Evolutionary conservation across 2,113 vertebrate species (phyloP), one percentile per base, ranked within the genome.

Genomic region (Gambusia affinis): DNA sequence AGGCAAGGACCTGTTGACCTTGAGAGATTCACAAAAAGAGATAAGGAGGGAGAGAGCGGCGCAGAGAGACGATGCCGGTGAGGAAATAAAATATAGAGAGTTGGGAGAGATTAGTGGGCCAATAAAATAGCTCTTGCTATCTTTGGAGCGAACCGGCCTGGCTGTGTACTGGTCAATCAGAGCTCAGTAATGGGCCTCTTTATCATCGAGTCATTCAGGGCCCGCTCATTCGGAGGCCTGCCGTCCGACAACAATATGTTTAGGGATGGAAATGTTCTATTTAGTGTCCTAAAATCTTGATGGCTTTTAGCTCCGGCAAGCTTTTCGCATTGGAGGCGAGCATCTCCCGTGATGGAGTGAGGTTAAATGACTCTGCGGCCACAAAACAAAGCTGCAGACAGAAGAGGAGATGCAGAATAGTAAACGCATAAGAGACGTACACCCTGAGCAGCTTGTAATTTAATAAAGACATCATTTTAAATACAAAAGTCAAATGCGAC

Each of bases 81-180:
- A 86, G 78, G 72, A 82, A 89, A 82, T 82, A 84, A 88, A 85
- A 82, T 70, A 83, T 37, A 72, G 70, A 44, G 74, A 83, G 84
- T 74, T 77, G 62, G 71, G 54, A 80, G 84, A 89, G 84, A 92
- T 87, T 88, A 88, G 80, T 78, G 31, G 75, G 67, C 70, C 83
- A 88, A 84, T 88, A 89, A 89, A 90, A 90, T 75, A 78, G 73
- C 82, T 78, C 82, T 67, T 84, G 80, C 75, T 89, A 89, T 92
- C 88, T 93, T 79, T 81, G 70, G 75, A 81, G 65, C 27, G 80
- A 81, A 68, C 61, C 2, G 76, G 72, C 61, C 70, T 79, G 80
- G 65, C 76, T 70, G 82, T 76, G 81, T 76, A 84, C 79, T 44
- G 88, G 83, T 85, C 91, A 87, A 85, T 93, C 87, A 85, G 44